These are phyloP conservation scores for Ctenopoma kingsleyae DNA, from an alignment of 2,797 vertebrate species.

Conservation along the genomic window DNA sequence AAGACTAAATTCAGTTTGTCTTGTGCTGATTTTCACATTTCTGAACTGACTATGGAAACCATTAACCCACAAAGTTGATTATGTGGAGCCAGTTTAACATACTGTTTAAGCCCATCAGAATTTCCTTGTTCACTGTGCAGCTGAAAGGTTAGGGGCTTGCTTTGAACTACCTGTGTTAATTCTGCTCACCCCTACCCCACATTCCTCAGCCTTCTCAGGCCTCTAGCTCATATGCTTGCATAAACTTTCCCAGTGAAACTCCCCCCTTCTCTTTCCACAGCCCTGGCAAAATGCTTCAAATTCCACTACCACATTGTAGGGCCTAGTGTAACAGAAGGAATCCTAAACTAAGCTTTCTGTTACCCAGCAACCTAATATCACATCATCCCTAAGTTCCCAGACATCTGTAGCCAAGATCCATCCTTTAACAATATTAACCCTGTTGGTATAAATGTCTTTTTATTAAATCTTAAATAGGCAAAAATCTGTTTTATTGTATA, in stretches of 20 bases:
- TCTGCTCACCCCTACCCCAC: slow-evolving; percentile 74
- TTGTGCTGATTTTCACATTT: slow-evolving; percentile 11
- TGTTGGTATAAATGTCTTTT: slow-evolving; percentile 33
- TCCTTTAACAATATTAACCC: slow-evolving; percentile 41
- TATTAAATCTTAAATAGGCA: slow-evolving; percentile 4
- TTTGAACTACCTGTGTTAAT: slow-evolving; percentile 81
- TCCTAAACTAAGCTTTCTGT: slow-evolving; percentile 68
- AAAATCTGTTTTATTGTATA: slow-evolving; percentile 5
- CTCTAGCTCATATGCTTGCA: slow-evolving; percentile 82
- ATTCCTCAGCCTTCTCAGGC: slow-evolving; percentile 85
- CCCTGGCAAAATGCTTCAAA: slow-evolving; percentile 83
- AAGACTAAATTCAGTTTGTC: slow-evolving; percentile 47
- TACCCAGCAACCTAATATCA: slow-evolving; percentile 70
- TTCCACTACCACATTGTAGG: slow-evolving; percentile 78
- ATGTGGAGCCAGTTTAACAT: background rate
- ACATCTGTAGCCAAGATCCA: slow-evolving; percentile 56
- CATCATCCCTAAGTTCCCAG: slow-evolving; percentile 64
- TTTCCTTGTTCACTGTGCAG: slow-evolving; percentile 29
- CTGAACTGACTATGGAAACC: background rate
- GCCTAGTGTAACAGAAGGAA: slow-evolving; percentile 65
- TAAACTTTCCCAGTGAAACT: slow-evolving; percentile 80
- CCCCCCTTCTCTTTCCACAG: slow-evolving; percentile 64
- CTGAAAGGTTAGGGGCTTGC: slow-evolving; percentile 53
- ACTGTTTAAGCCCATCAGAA: background rate
- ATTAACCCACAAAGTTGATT: background rate